phyloP scores from a whole-genome alignment of 1,140 invertebrate species.

The Neomicropteryx cornuta region DNA sequence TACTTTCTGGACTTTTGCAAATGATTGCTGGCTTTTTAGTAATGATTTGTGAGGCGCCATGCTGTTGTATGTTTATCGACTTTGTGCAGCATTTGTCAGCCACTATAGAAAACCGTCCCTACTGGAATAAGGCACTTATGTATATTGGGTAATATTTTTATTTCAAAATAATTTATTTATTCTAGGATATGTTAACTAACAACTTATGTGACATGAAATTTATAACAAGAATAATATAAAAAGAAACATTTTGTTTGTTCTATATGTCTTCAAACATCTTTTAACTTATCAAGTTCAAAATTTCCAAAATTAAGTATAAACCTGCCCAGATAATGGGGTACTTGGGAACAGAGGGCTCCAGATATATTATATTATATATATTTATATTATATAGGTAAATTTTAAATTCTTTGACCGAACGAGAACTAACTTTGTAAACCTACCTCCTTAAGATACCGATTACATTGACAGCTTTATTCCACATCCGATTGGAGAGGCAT shows the following conservation, averaged over 20 bases:
- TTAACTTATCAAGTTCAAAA: neutral
- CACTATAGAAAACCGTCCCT: constrained; percentile 69
- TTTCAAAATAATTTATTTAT: constrained; percentile 9
- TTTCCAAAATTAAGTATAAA: neutral
- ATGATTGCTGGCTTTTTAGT: constrained; percentile 81
- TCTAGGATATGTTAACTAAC: constrained; percentile 5
- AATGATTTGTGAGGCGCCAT: constrained; percentile 83
- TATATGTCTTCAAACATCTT: constrained; percentile 4
- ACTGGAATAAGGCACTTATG: constrained; percentile 81
- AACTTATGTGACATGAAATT: neutral
- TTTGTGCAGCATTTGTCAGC: constrained; percentile 76
- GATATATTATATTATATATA: too few relatives aligned
- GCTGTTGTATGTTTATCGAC: constrained; percentile 90
- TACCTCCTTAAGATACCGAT: too few relatives aligned
- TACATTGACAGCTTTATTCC: too few relatives aligned
- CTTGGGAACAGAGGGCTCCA: too few relatives aligned
- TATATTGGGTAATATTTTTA: constrained; percentile 62
- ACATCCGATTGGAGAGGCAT: too few relatives aligned
- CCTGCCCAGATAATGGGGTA: too few relatives aligned
- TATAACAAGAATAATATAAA: constrained; percentile 2
- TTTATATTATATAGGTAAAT: too few relatives aligned
- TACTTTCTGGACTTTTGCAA: constrained; percentile 78
- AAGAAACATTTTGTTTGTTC: constrained; percentile 6
- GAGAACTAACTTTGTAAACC: too few relatives aligned
- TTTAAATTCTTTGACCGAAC: too few relatives aligned